A percentile compares a stretch with the other conserved stretches of the same genome.
These are phyloP conservation scores for Acronicta leporina DNA, from an alignment of 2,888 invertebrate species.

Conservation along the genomic window DNA sequence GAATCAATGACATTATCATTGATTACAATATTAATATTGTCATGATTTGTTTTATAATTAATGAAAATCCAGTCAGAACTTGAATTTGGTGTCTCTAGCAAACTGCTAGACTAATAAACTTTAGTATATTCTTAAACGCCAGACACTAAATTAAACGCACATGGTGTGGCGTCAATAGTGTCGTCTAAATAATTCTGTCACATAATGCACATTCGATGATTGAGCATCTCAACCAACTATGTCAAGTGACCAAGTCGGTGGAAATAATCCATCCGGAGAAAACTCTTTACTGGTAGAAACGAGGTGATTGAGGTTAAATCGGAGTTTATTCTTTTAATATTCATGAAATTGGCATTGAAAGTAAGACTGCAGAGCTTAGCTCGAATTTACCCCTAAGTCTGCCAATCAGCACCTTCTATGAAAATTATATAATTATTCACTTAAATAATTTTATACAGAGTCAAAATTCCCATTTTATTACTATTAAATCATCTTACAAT, in stretches of 20 bases:
- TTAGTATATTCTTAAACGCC: constrained; percentile 10
- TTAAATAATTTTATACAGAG: constrained; percentile 7
- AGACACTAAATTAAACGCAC: constrained; percentile 37
- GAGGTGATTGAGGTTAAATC: not conserved
- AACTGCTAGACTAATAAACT: constrained; percentile 1
- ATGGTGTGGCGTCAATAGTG: constrained; percentile 45
- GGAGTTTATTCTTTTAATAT: not conserved
- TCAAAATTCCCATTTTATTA: constrained; percentile 8
- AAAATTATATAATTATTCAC: constrained; percentile 14
- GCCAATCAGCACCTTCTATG: constrained; percentile 1
- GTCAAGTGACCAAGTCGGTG: constrained; percentile 39
- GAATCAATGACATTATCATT: too few species aligned
- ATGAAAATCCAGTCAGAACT: too few species aligned
- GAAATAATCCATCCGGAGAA: not conserved
- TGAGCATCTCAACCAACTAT: constrained; percentile 48
- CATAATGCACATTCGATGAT: constrained; percentile 43
- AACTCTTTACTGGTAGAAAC: not conserved
- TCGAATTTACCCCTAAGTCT: constrained; percentile 5
- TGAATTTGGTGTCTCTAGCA: too few species aligned
- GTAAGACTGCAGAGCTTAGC: constrained; percentile 19
- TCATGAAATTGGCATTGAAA: constrained; percentile 1
- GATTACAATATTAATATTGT: too few species aligned
- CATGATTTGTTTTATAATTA: too few species aligned
- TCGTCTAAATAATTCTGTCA: constrained; percentile 37
- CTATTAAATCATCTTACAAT: constrained; percentile 3